Evolutionary conservation across 2,888 invertebrate genomes (phyloP), one percentile per base, ranked within the genome.

Genomic region (Phanerotoma sp.): DNA sequence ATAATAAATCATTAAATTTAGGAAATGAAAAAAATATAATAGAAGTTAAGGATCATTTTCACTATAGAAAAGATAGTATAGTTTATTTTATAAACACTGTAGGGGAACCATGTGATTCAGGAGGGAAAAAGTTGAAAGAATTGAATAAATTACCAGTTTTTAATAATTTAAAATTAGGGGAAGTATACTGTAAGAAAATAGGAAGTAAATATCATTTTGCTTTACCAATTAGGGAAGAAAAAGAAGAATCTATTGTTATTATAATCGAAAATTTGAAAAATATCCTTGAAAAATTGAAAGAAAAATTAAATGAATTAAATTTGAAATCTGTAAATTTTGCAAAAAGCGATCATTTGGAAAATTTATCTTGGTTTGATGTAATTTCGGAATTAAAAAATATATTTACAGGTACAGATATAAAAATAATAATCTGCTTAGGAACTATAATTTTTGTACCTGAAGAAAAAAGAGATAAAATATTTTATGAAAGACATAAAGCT

Each of bases 61-160:
- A 44, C 28, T 28, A 28, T 16, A 20, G 42, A 30, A 44, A 44
- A 28, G 30, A 44, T 15, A 44, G 28, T 28, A 28, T 44, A 44
- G 28, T 16, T 28, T 28, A 15, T 28, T 44, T 44, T 28, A 15
- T 21, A 9, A 15, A 28, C 32, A 44, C 21, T 10, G 32, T 3
- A 13, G 42, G 28, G 9, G 42, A 44, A 16, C 47, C 53, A 42
- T 42, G 40, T n/a, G 48, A 54, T 25, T 10, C 25, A 9, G 41
- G 52, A 15, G 42, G 47, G 9, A 21, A 13, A 11, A 47, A 53
- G 47, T 16, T 54, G 7, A 33, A 42, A 16, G 25, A 47, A 2
- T 22, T 48, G 4, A 35, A 48, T 21, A 54, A 48, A 48, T 48
- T 54, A n/a, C 48, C 53, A 13, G 33, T 15, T 4, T 15, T 54